These are phyloP conservation scores for Calycopis cecrops DNA, from an alignment of 1,140 invertebrate genomes.

Conservation along the genomic window DNA sequence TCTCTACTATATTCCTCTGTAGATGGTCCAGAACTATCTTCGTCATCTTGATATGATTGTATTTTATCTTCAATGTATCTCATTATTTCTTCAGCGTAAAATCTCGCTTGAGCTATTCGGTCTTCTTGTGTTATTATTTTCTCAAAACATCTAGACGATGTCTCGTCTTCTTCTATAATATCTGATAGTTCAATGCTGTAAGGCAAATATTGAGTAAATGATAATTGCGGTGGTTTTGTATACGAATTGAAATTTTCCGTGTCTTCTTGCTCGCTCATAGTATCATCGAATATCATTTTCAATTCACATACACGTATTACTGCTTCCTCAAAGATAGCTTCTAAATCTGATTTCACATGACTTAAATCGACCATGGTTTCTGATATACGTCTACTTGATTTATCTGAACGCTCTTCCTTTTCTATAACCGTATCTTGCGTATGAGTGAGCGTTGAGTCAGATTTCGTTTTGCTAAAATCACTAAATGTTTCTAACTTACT, in stretches of 20 bases:
- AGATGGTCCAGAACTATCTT: slow-evolving; percentile 39
- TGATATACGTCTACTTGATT: slow-evolving; percentile 48
- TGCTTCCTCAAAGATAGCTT: slow-evolving; percentile 57
- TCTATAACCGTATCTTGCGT: slow-evolving; percentile 69
- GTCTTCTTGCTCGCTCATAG: slow-evolving; percentile 62
- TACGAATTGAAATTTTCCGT: slow-evolving; percentile 59
- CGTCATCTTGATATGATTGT: slow-evolving; percentile 35
- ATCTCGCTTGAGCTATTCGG: slow-evolving; percentile 29
- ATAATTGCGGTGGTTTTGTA: slow-evolving; percentile 49
- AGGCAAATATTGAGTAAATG: slow-evolving; percentile 45
- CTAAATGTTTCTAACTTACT: slow-evolving; percentile 66
- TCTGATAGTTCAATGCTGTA: slow-evolving; percentile 64
- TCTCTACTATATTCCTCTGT: slow-evolving; percentile 46
- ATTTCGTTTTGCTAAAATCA: slow-evolving; percentile 67
- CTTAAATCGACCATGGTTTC: slow-evolving; percentile 61
- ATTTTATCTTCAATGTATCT: slow-evolving; percentile 54
- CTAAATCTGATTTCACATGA: slow-evolving; percentile 59
- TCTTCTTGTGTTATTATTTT: slow-evolving; percentile 41
- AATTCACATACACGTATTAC: slow-evolving; percentile 41
- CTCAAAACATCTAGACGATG: slow-evolving; percentile 47
- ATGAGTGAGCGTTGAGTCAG: slow-evolving; percentile 58
- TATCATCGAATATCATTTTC: slow-evolving; percentile 47
- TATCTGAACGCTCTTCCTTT: slow-evolving; percentile 40
- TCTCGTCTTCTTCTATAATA: slow-evolving; percentile 67
- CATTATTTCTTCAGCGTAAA: slow-evolving; percentile 49